A percentile compares a stretch with the other conserved stretches of the same genome.
These are phyloP conservation scores for Leguminivora glycinivorella DNA, from an alignment of 1,140 invertebrate species.

Conservation along the genomic window DNA sequence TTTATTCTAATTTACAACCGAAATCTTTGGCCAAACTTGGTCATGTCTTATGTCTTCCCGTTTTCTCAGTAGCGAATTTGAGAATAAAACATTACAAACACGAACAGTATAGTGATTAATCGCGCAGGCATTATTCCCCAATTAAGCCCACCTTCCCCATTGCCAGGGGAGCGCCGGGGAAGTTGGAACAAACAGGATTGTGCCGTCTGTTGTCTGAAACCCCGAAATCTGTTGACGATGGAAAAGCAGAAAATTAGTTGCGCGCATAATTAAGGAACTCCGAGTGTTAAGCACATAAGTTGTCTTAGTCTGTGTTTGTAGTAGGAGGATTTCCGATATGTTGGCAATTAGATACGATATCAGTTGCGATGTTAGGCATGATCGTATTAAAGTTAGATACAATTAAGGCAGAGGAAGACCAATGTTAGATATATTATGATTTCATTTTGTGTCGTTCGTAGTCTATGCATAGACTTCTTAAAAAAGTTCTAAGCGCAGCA, in stretches of 20 bases:
- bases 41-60: background rate
- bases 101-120: conserved; percentile 69
- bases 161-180: conserved; percentile 46
- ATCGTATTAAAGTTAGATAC: background rate
- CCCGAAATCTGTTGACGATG: conserved; percentile 45
- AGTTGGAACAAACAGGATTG: conserved; percentile 55
- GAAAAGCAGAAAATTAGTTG: conserved; percentile 40
- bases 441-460: too few relatives aligned
- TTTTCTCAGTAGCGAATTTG: conserved; percentile 33
- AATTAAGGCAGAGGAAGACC: background rate
- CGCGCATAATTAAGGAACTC: conserved; percentile 41
- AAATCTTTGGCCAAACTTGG: too few relatives aligned
- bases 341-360: background rate
- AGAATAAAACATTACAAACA: conserved; percentile 42
- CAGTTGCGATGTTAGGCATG: background rate
- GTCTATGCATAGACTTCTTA: too few relatives aligned
- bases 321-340: conserved; percentile 6
- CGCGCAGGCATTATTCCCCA: conserved; percentile 73
- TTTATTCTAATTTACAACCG: too few relatives aligned
- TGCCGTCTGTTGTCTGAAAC: conserved; percentile 42
- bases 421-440: too few relatives aligned
- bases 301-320: background rate
- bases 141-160: conserved; percentile 70
- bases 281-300: conserved; percentile 25
- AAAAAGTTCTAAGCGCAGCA: too few relatives aligned